Percentiles rank a stretch among this genome's conserved stretches.
Conservation (phyloP, 2,797 vertebrate species). For the Gallirallus australis region DNA sequence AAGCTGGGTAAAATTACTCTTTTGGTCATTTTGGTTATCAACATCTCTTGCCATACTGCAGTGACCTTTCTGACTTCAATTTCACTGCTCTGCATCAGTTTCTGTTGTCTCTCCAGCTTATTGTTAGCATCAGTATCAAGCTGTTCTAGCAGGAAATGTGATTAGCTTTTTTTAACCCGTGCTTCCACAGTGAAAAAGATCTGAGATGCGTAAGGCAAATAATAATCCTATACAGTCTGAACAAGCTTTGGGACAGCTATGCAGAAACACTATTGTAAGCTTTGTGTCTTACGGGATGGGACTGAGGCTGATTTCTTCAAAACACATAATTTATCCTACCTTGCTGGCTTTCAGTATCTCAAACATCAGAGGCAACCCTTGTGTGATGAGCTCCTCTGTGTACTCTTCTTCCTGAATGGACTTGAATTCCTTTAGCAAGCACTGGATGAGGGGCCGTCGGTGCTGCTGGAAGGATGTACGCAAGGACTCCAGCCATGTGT, state of each 20-base stretch:
- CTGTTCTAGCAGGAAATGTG: not conserved
- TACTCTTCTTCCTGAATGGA: conserved; percentile 97
- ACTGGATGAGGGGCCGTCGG: conserved; percentile 93
- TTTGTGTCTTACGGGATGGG: not conserved
- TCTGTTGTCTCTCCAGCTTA: conserved; percentile 16
- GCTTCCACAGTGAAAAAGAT: not conserved
- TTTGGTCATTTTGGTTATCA: not conserved
- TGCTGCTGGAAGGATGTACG: conserved; percentile 94
- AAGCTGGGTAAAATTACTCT: not conserved
- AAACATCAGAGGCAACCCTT: conserved; percentile 95
- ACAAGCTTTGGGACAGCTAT: not conserved
- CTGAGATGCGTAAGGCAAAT: not conserved
- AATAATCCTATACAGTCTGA: not conserved
- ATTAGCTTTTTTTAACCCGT: conserved; percentile 13
- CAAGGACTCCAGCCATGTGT: conserved; percentile 95
- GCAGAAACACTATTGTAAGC: not conserved
- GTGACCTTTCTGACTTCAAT: conserved; percentile 6
- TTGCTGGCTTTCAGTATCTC: conserved; percentile 97
- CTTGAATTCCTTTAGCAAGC: conserved; percentile 95
- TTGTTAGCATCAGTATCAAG: not conserved
- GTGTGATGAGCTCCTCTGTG: conserved; percentile 92
- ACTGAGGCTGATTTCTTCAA: not conserved
- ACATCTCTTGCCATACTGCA: not conserved
- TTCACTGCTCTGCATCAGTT: not conserved
- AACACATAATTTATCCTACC: conserved; percentile 72